Evolutionary conservation across 2,888 invertebrate species (phyloP).

Genomic region (Micropterix aruncella): DNA sequence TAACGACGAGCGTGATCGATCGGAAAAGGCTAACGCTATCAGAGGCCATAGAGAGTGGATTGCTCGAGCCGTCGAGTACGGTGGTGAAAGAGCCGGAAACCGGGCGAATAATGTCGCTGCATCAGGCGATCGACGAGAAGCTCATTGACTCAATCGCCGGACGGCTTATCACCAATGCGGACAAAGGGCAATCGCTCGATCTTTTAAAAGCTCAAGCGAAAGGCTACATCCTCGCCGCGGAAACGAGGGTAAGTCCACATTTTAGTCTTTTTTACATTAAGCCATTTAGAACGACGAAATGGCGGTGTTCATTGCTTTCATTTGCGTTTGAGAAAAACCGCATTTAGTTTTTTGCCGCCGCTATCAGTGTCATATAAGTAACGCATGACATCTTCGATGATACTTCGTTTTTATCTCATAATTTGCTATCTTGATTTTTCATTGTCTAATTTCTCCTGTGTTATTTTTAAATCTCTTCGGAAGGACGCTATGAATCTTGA

Average conservation of each 20-base stretch:
- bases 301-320: too few species aligned
- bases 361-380: too few species aligned
- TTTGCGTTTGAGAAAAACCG: too few species aligned
- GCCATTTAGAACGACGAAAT: too few species aligned
- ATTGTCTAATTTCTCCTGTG: too few species aligned
- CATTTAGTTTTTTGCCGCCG: too few species aligned
- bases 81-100: slow-evolving; percentile 68
- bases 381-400: too few species aligned
- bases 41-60: slow-evolving; percentile 61
- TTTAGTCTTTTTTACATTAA: slow-evolving; percentile 18
- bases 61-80: slow-evolving; percentile 75
- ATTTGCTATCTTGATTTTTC: too few species aligned
- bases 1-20: slow-evolving; percentile 54
- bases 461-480: too few species aligned
- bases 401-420: too few species aligned
- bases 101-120: slow-evolving; percentile 61
- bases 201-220: slow-evolving; percentile 75
- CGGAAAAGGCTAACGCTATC: slow-evolving; percentile 59
- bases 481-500: too few species aligned
- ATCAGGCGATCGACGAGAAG: slow-evolving; percentile 59
- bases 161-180: slow-evolving; percentile 44
- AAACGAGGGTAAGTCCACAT: slow-evolving; percentile 81
- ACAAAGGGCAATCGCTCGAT: slow-evolving; percentile 49
- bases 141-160: slow-evolving; percentile 64
- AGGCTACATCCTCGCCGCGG: slow-evolving; percentile 80